These are phyloP conservation scores for Parazoanthus swiftii DNA, from an alignment of 92 coral and sea anemone genomes.

Conservation along the genomic window DNA sequence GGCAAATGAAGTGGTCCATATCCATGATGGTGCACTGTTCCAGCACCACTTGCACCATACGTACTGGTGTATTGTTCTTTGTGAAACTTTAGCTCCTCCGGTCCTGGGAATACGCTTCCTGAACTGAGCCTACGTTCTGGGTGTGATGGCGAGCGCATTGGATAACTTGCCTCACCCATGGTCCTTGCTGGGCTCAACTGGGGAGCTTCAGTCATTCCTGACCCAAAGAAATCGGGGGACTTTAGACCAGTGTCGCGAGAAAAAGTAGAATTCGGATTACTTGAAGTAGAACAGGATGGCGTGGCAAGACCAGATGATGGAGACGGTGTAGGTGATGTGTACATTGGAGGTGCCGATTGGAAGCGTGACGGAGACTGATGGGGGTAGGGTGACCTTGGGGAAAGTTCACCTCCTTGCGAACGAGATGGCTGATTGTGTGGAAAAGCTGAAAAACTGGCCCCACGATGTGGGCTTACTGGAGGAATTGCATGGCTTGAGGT, in stretches of 20 bases:
- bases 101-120: conserved; percentile 49
- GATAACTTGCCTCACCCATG: conserved; percentile 71
- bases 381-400: conserved; percentile 84
- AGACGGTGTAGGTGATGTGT: conserved; percentile 78
- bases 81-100: conserved; percentile 61
- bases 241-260: conserved; percentile 69
- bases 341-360: conserved; percentile 86
- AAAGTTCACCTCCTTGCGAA: conserved; percentile 62
- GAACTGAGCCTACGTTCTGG: conserved; percentile 56
- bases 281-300: conserved; percentile 95
- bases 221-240: conserved; percentile 85
- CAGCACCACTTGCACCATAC: conserved; percentile 76
- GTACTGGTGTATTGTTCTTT: conserved; percentile 66
- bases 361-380: conserved; percentile 90
- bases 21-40: conserved; percentile 92
- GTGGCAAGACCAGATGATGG: conserved; percentile 86
- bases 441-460: conserved; percentile 32
- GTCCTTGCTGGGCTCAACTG: conserved; percentile 86
- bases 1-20: conserved; percentile 65
- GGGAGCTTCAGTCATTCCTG: conserved; percentile 73
- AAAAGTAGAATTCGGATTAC: conserved; percentile 72
- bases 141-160: conserved; percentile 71
- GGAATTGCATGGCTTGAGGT: conserved; percentile 69
- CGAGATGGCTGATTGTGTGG: conserved; percentile 42
- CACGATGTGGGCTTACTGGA: conserved; percentile 83